Evolutionary conservation across 2,797 vertebrate genomes (phyloP), one percentile per base, ranked within the genome.

Genomic region (Serranus cabrilla): DNA sequence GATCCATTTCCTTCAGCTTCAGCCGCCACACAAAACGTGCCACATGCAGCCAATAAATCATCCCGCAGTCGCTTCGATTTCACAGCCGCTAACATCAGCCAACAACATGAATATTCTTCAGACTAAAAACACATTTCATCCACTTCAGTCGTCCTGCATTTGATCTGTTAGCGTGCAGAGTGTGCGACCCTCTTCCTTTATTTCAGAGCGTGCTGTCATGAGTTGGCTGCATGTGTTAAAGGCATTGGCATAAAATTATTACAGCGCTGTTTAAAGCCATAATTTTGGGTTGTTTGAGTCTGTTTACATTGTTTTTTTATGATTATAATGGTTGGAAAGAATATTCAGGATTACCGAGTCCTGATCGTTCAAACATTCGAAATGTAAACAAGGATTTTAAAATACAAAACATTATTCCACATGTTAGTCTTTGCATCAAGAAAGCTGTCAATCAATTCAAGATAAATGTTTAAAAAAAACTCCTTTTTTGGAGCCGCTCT

Each of bases 41-140:
- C 66, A 60, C 62, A 49, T 42, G 17, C 34, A 64, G 56, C 39
- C 68, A 31, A 80, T 89, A 78, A 87, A 87, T 90, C 83, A 77
- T 68, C 20, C 46, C 42, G 31, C 71, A 31, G 51, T 31, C 42
- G 72, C 80, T 75, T 81, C 23, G 17, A 49, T 82, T 82, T 87
- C 76, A 81, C 66, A 73, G 62, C 47, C 59, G 11, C 55, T 43
- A 69, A 69, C 20, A 10, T 51, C 76, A 57, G 79, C 74, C 80
- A 72, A 50, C 61, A 75, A 64, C 87, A 81, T 20, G 13, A 76
- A 84, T 78, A 74, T 81, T 79, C 64, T 79, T 58, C 20, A 64
- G 47, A 81, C 27, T 46, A 17, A 83, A 84, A 72, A 34, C 80
- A 84, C 21, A 50, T 80, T 81, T 17, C 50, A 20, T 49, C n/a